Evolutionary conservation across 64 coral and sea anemone species (phyloP).

Genomic region (Orbicella faveolata): DNA sequence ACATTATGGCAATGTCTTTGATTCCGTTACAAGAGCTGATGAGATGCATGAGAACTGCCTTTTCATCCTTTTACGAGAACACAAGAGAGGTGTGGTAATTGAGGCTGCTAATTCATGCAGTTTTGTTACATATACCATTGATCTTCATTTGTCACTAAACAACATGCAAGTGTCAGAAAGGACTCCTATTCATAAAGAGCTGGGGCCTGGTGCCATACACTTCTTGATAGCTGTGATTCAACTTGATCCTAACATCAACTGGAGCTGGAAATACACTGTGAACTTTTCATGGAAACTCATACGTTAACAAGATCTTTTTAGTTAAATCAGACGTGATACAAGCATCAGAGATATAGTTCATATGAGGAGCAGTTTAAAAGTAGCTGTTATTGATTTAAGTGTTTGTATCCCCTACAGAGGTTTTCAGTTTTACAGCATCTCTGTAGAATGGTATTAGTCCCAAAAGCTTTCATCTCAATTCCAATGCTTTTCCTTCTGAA

Average conservation of each 20-base stretch:
- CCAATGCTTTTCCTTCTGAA: no score
- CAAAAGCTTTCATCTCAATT: no score
- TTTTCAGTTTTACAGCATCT: no score
- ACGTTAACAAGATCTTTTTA: neutral
- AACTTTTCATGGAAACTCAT: constrained; percentile 15
- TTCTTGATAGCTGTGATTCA: constrained; percentile 22
- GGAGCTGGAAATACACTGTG: constrained; percentile 32
- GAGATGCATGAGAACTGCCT: constrained; percentile 25
- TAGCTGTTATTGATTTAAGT: no score
- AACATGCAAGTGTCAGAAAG: constrained; percentile 31
- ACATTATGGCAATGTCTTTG: constrained; percentile 15
- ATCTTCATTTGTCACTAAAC: constrained; percentile 1
- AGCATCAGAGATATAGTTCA: no score
- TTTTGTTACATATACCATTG: constrained; percentile 17
- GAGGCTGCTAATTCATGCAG: constrained; percentile 31
- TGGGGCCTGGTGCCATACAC: constrained; percentile 6
- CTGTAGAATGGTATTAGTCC: no score
- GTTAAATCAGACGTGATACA: no score
- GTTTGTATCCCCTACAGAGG: no score
- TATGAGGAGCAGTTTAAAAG: no score
- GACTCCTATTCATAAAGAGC: neutral
- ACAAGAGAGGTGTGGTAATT: constrained; percentile 6
- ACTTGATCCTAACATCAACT: constrained; percentile 27
- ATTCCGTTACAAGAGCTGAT: constrained; percentile 29
- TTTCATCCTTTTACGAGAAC: constrained; percentile 18